Evolutionary conservation across 1,140 invertebrate genomes (phyloP).

Genomic region (Phymastichus coffea): DNA sequence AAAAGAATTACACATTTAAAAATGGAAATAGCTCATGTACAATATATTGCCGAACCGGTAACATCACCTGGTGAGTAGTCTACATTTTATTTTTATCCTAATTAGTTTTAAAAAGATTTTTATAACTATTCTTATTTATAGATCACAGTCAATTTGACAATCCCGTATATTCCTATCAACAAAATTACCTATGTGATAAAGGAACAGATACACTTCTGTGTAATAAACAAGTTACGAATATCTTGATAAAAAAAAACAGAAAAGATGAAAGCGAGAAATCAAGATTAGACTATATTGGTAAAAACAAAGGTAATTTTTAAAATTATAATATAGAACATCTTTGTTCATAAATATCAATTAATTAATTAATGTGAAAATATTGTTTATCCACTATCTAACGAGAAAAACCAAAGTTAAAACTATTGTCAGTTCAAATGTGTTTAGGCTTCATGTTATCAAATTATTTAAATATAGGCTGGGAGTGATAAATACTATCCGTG

Average conservation of each 20-base stretch:
- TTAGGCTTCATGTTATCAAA: too few relatives aligned
- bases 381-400: too few relatives aligned
- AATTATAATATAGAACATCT: too few relatives aligned
- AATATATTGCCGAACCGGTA: slow-evolving; percentile 78
- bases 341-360: too few relatives aligned
- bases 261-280: slow-evolving; percentile 46
- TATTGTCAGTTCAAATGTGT: too few relatives aligned
- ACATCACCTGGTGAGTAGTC: slow-evolving; percentile 61
- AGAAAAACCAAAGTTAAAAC: too few relatives aligned
- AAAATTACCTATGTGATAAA: slow-evolving; percentile 57
- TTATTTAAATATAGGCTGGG: too few relatives aligned
- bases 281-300: slow-evolving; percentile 33
- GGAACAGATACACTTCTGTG: slow-evolving; percentile 61
- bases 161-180: slow-evolving; percentile 82
- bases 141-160: slow-evolving; percentile 91
- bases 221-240: slow-evolving; percentile 67
- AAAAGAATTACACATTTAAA: slow-evolving; percentile 77
- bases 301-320: too few relatives aligned
- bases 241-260: slow-evolving; percentile 60
- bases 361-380: too few relatives aligned
- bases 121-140: slow-evolving; percentile 44
- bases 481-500: too few relatives aligned
- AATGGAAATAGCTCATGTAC: slow-evolving; percentile 82
- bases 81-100: not conserved
- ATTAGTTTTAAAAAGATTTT: too few relatives aligned